phyloP scores from a whole-genome alignment of 2,797 vertebrate genomes.

The Leontocebus nigricollis region DNA sequence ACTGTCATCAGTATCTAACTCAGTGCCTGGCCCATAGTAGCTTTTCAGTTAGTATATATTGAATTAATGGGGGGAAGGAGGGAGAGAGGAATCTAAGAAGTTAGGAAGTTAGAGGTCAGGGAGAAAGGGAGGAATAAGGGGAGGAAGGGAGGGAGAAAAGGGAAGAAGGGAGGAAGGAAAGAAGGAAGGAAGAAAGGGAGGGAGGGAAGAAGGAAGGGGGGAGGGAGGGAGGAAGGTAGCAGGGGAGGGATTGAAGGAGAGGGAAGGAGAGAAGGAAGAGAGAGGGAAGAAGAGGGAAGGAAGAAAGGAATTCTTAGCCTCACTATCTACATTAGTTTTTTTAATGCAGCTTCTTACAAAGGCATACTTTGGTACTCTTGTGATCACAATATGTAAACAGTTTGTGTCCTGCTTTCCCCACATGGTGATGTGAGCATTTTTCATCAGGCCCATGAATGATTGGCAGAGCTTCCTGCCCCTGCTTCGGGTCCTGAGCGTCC shows the following conservation, averaged over 20 bases:
- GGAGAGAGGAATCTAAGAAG: no score
- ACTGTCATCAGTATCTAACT: background rate
- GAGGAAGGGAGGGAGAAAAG: background rate
- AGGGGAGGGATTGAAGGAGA: fast-evolving
- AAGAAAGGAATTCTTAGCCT: background rate
- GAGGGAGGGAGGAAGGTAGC: no score
- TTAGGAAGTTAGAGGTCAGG: background rate
- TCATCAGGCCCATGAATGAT: background rate
- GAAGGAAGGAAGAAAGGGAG: fast-evolving
- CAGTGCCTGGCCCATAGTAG: background rate
- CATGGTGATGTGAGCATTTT: background rate
- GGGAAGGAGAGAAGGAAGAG: fast-evolving
- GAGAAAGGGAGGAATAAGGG: no score
- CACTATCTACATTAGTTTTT: background rate
- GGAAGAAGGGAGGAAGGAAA: background rate
- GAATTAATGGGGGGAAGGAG: background rate
- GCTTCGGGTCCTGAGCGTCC: background rate
- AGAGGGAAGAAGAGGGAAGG: background rate
- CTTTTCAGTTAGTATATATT: background rate
- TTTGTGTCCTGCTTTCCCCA: background rate
- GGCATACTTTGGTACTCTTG: background rate
- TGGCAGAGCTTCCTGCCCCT: background rate
- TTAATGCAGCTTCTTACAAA: background rate
- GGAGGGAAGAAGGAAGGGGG: no score
- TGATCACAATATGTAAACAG: background rate